phyloP scores from a whole-genome alignment of 1,140 invertebrate species.

The Drosophila lowei region DNA sequence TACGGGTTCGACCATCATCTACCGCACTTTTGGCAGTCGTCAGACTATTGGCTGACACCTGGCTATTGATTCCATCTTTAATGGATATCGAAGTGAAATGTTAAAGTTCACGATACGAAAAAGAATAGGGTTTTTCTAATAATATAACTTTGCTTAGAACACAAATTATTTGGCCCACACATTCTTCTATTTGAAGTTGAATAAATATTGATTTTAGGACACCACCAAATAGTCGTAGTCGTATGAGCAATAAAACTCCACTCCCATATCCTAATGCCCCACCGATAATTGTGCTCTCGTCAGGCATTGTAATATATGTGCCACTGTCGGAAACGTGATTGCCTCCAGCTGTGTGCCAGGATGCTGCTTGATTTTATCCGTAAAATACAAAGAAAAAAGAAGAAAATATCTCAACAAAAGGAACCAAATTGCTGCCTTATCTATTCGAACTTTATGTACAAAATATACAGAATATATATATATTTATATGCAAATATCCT shows the following conservation, averaged over 20 bases:
- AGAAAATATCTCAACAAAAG: slow-evolving; percentile 30
- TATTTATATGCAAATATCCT: neutral
- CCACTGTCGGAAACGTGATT: slow-evolving; percentile 62
- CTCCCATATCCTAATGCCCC: slow-evolving; percentile 24
- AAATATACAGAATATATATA: too few species aligned
- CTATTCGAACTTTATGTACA: slow-evolving; percentile 53
- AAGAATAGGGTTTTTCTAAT: too few species aligned
- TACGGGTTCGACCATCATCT: slow-evolving; percentile 24
- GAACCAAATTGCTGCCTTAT: slow-evolving; percentile 45
- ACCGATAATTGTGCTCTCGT: slow-evolving; percentile 27
- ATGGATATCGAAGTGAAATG: slow-evolving; percentile 27
- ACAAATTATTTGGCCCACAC: too few species aligned
- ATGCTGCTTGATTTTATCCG: slow-evolving; percentile 57
- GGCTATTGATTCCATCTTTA: slow-evolving; percentile 33
- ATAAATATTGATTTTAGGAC: slow-evolving; percentile 56
- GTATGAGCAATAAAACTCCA: slow-evolving; percentile 49
- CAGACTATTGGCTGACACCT: slow-evolving; percentile 13
- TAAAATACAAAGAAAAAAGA: slow-evolving; percentile 10
- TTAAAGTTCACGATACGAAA: neutral
- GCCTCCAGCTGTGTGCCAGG: slow-evolving; percentile 49
- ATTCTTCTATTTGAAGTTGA: slow-evolving; percentile 57
- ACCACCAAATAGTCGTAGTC: too few species aligned
- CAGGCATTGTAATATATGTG: slow-evolving; percentile 42
- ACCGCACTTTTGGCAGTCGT: slow-evolving; percentile 6
- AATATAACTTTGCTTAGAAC: too few species aligned